Conservation (phyloP, 2,888 invertebrate species). For the Slavum lentiscoides region DNA sequence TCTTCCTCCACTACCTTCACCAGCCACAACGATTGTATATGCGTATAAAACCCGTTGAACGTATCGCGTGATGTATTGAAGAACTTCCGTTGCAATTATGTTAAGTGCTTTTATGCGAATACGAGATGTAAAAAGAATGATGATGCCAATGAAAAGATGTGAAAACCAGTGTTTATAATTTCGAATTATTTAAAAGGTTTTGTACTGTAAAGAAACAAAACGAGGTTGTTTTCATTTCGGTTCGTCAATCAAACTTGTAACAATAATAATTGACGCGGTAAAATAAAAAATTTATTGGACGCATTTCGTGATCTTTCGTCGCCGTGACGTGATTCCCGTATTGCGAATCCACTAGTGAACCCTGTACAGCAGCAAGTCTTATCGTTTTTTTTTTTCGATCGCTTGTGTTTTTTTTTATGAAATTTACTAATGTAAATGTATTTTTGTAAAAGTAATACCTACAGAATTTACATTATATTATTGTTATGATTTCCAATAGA, state of each 20-base stretch:
- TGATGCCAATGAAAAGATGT: not conserved
- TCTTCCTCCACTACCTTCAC: not conserved
- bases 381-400: too few species aligned
- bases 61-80: constrained; percentile 25
- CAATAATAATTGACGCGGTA: too few species aligned
- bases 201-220: not conserved
- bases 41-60: not conserved
- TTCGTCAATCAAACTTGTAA: not conserved
- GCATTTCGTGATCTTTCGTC: too few species aligned
- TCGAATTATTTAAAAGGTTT: constrained; percentile 4
- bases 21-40: constrained; percentile 1
- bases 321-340: too few species aligned
- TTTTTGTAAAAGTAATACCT: too few species aligned
- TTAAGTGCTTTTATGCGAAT: constrained; percentile 37
- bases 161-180: constrained; percentile 14
- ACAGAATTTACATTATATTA: too few species aligned
- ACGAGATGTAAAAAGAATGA: not conserved
- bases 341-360: too few species aligned
- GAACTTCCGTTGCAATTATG: constrained; percentile 23
- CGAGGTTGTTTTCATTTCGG: constrained; percentile 5
- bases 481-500: too few species aligned
- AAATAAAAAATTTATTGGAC: too few species aligned
- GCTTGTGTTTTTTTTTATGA: too few species aligned
- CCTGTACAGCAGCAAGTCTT: too few species aligned
- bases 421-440: too few species aligned